Conservation (phyloP, 2,113 vertebrate genomes). For the Clarias batrachus region DNA sequence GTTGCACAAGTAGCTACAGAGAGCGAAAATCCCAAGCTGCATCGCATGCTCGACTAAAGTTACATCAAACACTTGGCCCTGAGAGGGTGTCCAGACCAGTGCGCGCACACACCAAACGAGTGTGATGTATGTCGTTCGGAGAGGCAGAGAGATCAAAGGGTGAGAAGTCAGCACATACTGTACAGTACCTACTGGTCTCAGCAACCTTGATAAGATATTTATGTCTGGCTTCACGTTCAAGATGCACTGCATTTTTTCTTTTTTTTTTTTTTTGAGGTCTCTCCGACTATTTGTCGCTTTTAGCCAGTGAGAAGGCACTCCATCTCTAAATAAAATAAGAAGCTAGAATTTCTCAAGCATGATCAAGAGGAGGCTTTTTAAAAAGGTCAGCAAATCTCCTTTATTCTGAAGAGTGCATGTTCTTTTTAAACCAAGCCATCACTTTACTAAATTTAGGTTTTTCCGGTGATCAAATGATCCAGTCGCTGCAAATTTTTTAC, state of each 20-base stretch:
- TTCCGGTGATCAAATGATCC: background rate
- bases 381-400: background rate
- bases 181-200: slow-evolving; percentile 1
- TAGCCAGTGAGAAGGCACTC: background rate
- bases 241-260: no score
- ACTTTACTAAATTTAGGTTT: background rate
- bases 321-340: background rate
- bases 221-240: background rate
- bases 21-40: slow-evolving; percentile 6
- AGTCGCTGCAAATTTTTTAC: background rate
- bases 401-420: background rate
- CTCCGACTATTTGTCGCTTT: background rate
- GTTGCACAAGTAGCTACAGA: background rate
- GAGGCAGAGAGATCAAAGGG: slow-evolving; percentile 1
- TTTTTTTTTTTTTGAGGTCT: background rate
- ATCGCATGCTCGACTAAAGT: slow-evolving; percentile 30
- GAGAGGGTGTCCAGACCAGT: slow-evolving; percentile 22
- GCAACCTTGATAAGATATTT: slow-evolving; percentile 16
- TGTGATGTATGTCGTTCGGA: background rate
- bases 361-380: background rate
- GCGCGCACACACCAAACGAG: background rate
- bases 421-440: background rate
- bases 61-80: slow-evolving; percentile 39
- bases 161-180: background rate
- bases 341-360: background rate